Percentiles rank a stretch among this genome's conserved stretches.
Evolutionary conservation across 2,797 vertebrate species (phyloP).

Genomic region (Pseudocheirus occidentalis): DNA sequence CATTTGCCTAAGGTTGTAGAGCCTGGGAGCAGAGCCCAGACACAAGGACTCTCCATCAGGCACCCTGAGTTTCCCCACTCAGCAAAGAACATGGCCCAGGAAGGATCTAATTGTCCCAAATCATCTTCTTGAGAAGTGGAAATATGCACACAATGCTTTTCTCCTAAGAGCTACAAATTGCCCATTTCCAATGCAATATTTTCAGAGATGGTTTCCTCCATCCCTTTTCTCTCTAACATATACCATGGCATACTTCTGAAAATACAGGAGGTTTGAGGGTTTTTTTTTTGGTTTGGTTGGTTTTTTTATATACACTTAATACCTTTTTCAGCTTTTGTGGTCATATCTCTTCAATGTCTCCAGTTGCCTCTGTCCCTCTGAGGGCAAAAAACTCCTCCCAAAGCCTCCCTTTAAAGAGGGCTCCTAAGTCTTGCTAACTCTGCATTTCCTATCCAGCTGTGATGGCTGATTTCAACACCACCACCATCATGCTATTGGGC

Average conservation of each 20-base stretch:
- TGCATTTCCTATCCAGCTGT: not conserved
- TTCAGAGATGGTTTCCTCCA: not conserved
- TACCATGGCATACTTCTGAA: slow-evolving; percentile 39
- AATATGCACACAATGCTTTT: not conserved
- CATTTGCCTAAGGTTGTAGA: not conserved
- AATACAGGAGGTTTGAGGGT: slow-evolving; percentile 15
- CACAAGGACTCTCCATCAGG: not conserved
- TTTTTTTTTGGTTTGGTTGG: too few species aligned
- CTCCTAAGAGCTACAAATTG: not conserved
- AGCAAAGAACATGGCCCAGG: not conserved
- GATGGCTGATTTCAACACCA: not conserved
- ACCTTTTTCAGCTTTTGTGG: not conserved
- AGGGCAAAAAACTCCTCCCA: not conserved
- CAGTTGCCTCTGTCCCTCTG: not conserved
- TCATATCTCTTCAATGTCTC: not conserved
- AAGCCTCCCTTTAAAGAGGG: not conserved
- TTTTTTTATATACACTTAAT: slow-evolving; percentile 25
- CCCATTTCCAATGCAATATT: slow-evolving; percentile 26
- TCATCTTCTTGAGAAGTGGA: not conserved
- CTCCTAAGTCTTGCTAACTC: not conserved
- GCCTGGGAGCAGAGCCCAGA: not conserved
- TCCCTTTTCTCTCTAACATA: not conserved
- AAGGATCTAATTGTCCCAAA: not conserved
- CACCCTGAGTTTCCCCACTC: not conserved
- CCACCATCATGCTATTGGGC: not conserved